Base-by-base conservation (phyloP, 1,140 invertebrate genomes). In the Trachelipus rathkii region DNA sequence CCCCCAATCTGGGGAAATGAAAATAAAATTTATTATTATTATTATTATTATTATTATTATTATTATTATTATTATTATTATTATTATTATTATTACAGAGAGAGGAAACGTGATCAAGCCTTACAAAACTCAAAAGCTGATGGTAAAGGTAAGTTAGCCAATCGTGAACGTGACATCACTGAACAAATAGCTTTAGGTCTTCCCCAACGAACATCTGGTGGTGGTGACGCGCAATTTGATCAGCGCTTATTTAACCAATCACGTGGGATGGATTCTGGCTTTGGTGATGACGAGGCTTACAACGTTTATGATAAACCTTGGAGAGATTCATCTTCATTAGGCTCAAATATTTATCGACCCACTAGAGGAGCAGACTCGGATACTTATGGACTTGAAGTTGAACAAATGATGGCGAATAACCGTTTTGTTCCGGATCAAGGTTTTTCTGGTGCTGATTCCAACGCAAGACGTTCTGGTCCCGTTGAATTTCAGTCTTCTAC, bases 141-240 rank as follows among this genome's bases (percentile, higher is more conserved):
- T 83, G 98, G 97, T 84, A 89, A 94, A 77, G 92, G 93, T 7
- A 92, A 94, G 82, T 84, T 98, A 72, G 94, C 77, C 2, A 73
- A 53, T 68, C 87, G 95, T 5, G 98, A 99, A 82, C 89, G 97
- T 24, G 98, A 99, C 84, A 97, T 99, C 75, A 97, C 95, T 78
- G 97, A 99, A 84, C 95, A 99, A 87, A 99, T 99, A 83, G 98
- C 97, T 0, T 87, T 99, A 7, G 97, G 97, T 6, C 85, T 99
- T 84, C 97, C 97, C 0, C 94, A 95, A 5, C 95, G 95, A 83
- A 89, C 89, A 87, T 44, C 88, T 10, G 88, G 88, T 24, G 84
- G 82, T 11, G 91, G 90, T 0, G 96, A 98, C 84, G 89, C 90
- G 0, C 91, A 97, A 84, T 99, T 98, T 85, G 98, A 99, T 87